Percentiles rank a stretch among this genome's conserved stretches.
These are phyloP conservation scores for Hydrozoanthus gracilis DNA, from an alignment of 92 coral and sea anemone species.

Conservation along the genomic window DNA sequence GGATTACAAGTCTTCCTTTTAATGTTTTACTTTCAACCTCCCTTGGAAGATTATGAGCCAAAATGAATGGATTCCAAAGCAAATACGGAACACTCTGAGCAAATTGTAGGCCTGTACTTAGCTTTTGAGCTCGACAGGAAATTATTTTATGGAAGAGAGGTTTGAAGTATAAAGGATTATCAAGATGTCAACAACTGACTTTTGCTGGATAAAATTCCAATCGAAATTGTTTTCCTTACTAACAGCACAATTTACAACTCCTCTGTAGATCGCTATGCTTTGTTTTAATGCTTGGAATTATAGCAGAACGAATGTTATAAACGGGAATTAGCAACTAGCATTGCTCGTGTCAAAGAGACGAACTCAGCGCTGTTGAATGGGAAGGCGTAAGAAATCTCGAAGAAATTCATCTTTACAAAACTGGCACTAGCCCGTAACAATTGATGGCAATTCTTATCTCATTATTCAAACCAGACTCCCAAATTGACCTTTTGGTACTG, in stretches of 20 bases:
- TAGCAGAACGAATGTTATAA: background rate
- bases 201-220: background rate
- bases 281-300: background rate
- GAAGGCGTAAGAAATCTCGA: background rate
- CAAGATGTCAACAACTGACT: background rate
- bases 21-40: background rate
- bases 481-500: background rate
- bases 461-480: slow-evolving; percentile 6
- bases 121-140: background rate
- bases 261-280: background rate
- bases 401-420: background rate
- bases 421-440: slow-evolving; percentile 15
- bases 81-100: background rate
- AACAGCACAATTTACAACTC: background rate
- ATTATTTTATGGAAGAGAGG: slow-evolving; percentile 11
- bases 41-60: background rate
- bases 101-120: background rate
- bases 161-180: slow-evolving; percentile 12
- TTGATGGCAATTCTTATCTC: background rate
- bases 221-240: slow-evolving; percentile 19
- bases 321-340: background rate
- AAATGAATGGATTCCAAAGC: background rate
- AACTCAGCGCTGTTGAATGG: slow-evolving; percentile 2
- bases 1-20: background rate
- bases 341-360: slow-evolving; percentile 17